Conservation (phyloP, 2,797 vertebrate genomes). For the Sus cebifrons region DNA sequence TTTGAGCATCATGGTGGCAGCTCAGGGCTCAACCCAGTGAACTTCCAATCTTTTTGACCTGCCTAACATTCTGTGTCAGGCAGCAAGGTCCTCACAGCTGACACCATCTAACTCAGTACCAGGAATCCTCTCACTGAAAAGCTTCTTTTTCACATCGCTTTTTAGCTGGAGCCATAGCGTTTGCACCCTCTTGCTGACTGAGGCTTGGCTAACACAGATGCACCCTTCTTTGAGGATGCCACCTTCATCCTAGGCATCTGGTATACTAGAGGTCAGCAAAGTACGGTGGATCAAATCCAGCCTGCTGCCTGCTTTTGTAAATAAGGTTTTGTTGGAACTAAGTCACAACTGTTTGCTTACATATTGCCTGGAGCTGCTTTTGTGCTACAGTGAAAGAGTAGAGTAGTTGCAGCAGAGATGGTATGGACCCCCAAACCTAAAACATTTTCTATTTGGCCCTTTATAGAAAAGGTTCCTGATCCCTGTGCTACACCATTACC, state of each 20-base stretch:
- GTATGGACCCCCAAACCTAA: constrained; percentile 26
- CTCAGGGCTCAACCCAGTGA: not conserved
- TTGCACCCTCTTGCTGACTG: constrained; percentile 21
- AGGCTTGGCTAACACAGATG: not conserved
- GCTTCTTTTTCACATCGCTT: not conserved
- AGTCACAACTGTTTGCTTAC: not conserved
- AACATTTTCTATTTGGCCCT: constrained; percentile 47
- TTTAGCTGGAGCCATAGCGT: not conserved
- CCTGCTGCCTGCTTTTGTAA: constrained; percentile 1
- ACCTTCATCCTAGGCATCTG: not conserved
- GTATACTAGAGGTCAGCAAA: constrained; percentile 35
- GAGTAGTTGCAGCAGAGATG: not conserved
- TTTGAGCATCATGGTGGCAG: not conserved
- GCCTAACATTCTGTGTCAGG: not conserved
- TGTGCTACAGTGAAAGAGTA: not conserved
- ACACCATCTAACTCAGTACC: not conserved
- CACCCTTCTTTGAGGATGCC: constrained; percentile 38
- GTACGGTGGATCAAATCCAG: constrained; percentile 8
- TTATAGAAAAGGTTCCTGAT: constrained; percentile 19
- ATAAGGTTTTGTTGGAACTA: constrained; percentile 61
- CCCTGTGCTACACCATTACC: not conserved
- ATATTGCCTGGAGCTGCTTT: not conserved
- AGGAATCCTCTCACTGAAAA: not conserved
- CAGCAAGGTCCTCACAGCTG: not conserved
- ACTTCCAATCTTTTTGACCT: not conserved